Base-by-base conservation (phyloP, 2,113 vertebrate genomes). In the Psittacus erithacus region DNA sequence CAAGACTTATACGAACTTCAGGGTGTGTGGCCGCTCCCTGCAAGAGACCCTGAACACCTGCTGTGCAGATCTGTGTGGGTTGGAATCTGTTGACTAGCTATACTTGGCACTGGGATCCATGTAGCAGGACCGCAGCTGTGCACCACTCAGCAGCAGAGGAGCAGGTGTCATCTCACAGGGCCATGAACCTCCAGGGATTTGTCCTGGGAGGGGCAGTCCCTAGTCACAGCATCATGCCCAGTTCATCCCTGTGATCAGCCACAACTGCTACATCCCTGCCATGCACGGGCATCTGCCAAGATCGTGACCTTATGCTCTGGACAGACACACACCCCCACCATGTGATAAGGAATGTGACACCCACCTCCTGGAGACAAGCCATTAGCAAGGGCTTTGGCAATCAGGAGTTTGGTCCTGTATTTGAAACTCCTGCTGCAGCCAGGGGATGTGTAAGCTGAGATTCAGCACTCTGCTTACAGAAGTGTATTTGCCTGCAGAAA, bases 241-340 rank as follows among this genome's bases (percentile, higher is more conserved):
- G 15, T 64, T 75, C 4, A 0, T 59, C 74, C 49, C 74, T 84
- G 22, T 29, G 29, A 46, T 52, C 73, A 29, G 25, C 38, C 43
- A 50, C 29, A 57, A 73, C 74, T 74, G 83, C 41, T 22, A 43
- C 39, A 20, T 82, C 44, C n/a, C 44, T 65, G 76, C 25, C 50
- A 27, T 33, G 17, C 22, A 31, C 0, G 1, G 13, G 16, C 31
- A 20, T 38, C 63, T 62, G 75, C 80, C 57, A 71, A 73, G 65
- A 41, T 35, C 1, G 0, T 29, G 52, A 67, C 85, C 52, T 60
- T 3, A 0, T 75, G 43, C 84, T 53, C 38, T 3, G 3, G 70
- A 19, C 50, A 47, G 70, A 16, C 50, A 47, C 25, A 13, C 60
- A 15, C 14, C 3, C 19, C 25, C 15, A 65, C 25, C 22, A 10